Base-by-base conservation (phyloP, 1,140 invertebrate genomes). In the Heliothis subflexa region DNA sequence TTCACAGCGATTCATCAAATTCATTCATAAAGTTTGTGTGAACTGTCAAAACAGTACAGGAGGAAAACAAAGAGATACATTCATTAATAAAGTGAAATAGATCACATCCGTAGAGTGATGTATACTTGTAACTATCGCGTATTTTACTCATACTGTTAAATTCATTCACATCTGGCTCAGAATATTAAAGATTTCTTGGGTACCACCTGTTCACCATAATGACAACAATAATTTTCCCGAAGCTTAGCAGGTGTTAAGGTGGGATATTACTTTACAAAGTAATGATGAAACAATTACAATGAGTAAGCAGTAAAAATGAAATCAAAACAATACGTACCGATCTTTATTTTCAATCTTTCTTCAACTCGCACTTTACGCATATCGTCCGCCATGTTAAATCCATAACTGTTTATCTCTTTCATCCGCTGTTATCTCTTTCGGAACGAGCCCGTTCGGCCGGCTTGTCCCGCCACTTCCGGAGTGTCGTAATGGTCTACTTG, bases 341-440 rank as follows among this genome's bases (percentile, higher is more conserved):
- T 97, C 96, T 97, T 98, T 91, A 97, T 97, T 96, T 97, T 97
- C 94, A 98, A 96, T 94, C 97, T 96, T 96, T 98, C 97, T 94
- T 97, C 97, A 95, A 97, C 96, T 95, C 97, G 96, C 95, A 97
- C 97, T 96, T 97, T 96, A 96, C 96, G 96, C 96, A 96, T 96
- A 95, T 96, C 96, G 95, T 97, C 97, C 95, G 97, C 97, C 97
- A 97, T 98, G 96, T 97, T 97, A 96, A 95, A 96, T 96, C 96
- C 96, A 97, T 97, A 95, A 95, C 95, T 96, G 94, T 92, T 91
- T 94, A 93, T 93, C 92, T 93, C 92, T 94, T 94, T 93, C 91
- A 93, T 94, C 91, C 93, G 92, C 91, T 92, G 91, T 94, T 93
- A 93, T 93, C 92, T 93, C 93, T 94, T 92, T 93, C 93, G 92